A percentile compares a stretch with the other conserved stretches of the same genome.
Evolutionary conservation across 2,113 vertebrate genomes (phyloP).

Genomic region (Malurus melanocephalus): DNA sequence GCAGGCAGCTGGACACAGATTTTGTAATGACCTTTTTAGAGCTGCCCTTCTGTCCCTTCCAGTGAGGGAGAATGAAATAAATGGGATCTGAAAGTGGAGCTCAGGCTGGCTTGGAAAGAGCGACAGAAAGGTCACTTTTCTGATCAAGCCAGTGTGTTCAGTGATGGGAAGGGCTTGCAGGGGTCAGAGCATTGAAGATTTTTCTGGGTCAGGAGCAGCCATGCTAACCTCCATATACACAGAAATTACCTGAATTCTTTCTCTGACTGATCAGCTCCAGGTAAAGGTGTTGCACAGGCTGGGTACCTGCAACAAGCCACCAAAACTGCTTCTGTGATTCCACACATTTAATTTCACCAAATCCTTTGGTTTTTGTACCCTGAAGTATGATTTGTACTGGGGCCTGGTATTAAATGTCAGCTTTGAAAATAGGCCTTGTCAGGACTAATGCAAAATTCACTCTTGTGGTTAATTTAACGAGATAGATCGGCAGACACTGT

Average conservation of each 20-base stretch:
- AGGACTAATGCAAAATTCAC: slow-evolving; percentile 26
- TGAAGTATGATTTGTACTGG: not conserved
- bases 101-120: not conserved
- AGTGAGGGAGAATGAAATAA: slow-evolving; percentile 21
- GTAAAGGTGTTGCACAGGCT: not conserved
- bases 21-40: slow-evolving; percentile 47
- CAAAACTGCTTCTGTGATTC: not conserved
- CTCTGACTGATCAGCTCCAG: not conserved
- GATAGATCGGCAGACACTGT: not conserved
- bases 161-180: not conserved
- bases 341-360: not conserved
- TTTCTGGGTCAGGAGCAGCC: not conserved
- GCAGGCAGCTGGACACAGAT: not conserved
- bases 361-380: not conserved
- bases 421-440: slow-evolving; percentile 30
- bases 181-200: not conserved
- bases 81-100: not conserved
- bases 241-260: not conserved
- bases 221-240: accelerated
- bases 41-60: slow-evolving; percentile 36
- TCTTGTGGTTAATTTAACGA: slow-evolving; percentile 11
- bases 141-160: not conserved
- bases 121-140: not conserved
- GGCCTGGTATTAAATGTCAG: slow-evolving; percentile 13
- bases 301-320: not conserved